A percentile compares a stretch with the other conserved stretches of the same genome.
These are phyloP conservation scores for Poliocrania exsul DNA, from an alignment of 2,797 vertebrate species.

Conservation along the genomic window DNA sequence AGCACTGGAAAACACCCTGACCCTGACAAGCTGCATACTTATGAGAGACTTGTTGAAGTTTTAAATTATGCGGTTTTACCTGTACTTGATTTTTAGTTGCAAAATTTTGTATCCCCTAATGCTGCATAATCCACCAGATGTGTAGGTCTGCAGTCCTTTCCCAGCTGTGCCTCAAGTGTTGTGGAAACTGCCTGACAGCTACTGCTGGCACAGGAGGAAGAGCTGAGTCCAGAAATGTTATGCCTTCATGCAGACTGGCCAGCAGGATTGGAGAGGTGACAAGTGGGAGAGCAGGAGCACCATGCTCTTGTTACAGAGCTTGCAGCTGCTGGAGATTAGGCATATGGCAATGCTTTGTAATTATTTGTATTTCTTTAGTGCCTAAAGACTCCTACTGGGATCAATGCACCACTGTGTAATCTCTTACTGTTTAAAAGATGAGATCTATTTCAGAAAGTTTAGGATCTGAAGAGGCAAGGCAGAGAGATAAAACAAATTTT, in stretches of 20 bases:
- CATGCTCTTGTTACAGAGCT: not conserved
- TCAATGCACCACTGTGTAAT: not conserved
- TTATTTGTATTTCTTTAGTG: slow-evolving; percentile 2
- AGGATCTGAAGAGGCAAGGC: not conserved
- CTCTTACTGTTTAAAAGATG: not conserved
- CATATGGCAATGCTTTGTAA: not conserved
- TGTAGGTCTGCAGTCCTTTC: not conserved
- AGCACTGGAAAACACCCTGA: too few relatives aligned
- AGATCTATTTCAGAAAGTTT: not conserved
- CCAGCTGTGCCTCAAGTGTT: not conserved
- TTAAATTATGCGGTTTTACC: too few relatives aligned
- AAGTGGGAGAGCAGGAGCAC: not conserved
- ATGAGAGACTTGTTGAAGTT: too few relatives aligned
- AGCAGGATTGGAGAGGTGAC: not conserved
- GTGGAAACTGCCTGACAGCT: not conserved
- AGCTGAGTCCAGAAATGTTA: not conserved
- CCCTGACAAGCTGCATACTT: too few relatives aligned
- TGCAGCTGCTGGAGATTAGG: not conserved
- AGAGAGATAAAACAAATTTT: not conserved
- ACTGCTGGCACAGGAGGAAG: not conserved
- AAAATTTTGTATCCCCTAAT: too few relatives aligned
- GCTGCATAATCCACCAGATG: too few relatives aligned
- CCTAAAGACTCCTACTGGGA: not conserved
- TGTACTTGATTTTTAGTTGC: too few relatives aligned
- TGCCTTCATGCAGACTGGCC: not conserved